Evolutionary conservation across 2,888 invertebrate species (phyloP), one percentile per base, ranked within the genome.

Genomic region (Plebejus melissa): DNA sequence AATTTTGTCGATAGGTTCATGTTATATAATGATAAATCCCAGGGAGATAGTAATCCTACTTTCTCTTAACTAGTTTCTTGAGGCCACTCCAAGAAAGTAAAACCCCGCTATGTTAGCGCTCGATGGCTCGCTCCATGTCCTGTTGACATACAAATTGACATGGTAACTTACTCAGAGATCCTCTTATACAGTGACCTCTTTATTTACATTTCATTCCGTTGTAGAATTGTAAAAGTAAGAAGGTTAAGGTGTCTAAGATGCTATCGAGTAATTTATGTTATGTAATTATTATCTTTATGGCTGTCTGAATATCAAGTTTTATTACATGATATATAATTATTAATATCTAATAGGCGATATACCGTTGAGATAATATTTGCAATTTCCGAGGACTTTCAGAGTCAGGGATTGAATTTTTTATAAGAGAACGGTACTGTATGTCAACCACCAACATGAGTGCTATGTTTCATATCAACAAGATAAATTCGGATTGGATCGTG

Each of bases 1-100:
- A 74, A 36, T 72, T 78, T 71, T 22, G 46, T 78, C 78, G 80
- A 80, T 80, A 80, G 80, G 81, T 81, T 80, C 81, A 81, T 82
- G 83, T 90, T 90, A 89, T 88, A 87, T 89, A 89, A 90, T 84
- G 85, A 88, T 89, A 89, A 88, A 88, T 85, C 83, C 83, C 85
- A 81, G 83, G 85, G 87, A 88, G 87, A 89, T 88, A 87, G 88
- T 87, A 87, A 90, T 89, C 90, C 91, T 90, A 93, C 91, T 93
- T 93, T 93, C 92, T 91, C 93, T 90, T 88, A 90, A 91, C 91
- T 91, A 89, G 90, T 91, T 91, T 91, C 88, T 90, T 88, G 88
- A 87, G 90, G 91, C 90, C 88, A 89, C 87, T 87, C 86, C 85
- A 90, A 90, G 93, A 93, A 93, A 93, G 93, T 93, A 93, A 93